Percentiles rank a stretch among this genome's conserved stretches.
Conservation (phyloP, 2,113 vertebrate species). For the Saguinus imperator region DNA sequence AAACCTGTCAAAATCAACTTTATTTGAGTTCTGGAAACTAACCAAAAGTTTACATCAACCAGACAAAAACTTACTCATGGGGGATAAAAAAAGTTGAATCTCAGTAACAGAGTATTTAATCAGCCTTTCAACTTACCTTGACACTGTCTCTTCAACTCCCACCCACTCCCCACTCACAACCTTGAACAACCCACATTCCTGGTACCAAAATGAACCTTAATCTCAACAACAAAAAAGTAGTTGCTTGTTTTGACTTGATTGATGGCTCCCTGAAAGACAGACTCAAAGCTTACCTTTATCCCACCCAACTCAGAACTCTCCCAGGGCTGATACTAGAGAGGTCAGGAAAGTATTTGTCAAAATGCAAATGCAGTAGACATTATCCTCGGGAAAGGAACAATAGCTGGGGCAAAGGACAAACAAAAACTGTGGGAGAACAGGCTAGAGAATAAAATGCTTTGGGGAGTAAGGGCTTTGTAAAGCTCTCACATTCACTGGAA, state of each 20-base stretch:
- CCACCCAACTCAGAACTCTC: neutral
- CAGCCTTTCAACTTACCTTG: neutral
- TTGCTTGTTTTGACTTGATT: neutral
- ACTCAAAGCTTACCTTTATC: neutral
- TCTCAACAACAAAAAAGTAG: neutral
- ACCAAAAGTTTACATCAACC: neutral
- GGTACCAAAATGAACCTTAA: neutral
- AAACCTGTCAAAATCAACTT: neutral
- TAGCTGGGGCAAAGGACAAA: neutral
- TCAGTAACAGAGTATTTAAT: neutral
- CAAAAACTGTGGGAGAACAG: neutral
- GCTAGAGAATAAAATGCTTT: neutral
- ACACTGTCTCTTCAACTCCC: neutral
- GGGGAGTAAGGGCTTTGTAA: neutral
- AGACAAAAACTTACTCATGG: neutral
- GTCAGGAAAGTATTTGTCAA: neutral
- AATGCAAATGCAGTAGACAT: neutral
- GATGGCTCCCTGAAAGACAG: neutral
- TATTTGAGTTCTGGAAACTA: slow-evolving; percentile 11
- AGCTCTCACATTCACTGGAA: neutral
- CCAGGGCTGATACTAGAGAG: neutral
- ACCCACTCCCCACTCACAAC: neutral
- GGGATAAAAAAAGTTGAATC: neutral
- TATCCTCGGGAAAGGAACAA: neutral
- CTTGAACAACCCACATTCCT: neutral